Percentiles rank a stretch among this genome's conserved stretches.
Evolutionary conservation across 2,797 vertebrate species (phyloP).

Genomic region (Okamejei kenojei): DNA sequence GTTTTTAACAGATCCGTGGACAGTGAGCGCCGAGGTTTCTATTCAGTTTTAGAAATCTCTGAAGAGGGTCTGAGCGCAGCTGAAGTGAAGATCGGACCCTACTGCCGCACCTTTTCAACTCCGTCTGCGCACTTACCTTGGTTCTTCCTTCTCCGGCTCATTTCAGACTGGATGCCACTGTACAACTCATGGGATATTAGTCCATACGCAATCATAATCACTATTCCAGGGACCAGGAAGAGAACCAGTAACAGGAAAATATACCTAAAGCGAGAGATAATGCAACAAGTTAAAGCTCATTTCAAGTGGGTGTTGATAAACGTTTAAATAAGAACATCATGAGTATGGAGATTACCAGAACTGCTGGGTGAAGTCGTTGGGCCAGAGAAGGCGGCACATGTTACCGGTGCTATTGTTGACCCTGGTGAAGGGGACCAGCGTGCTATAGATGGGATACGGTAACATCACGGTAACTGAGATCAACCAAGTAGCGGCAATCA

Average conservation of each 20-base stretch:
- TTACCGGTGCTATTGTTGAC: constrained; percentile 80
- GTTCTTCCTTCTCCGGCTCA: constrained; percentile 63
- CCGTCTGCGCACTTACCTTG: not conserved
- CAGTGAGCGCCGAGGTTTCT: not conserved
- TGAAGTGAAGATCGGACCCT: too few relatives aligned
- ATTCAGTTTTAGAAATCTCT: not conserved
- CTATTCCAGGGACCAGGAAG: constrained; percentile 85
- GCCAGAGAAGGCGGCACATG: constrained; percentile 87
- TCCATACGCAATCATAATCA: constrained; percentile 89
- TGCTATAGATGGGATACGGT: constrained; percentile 88
- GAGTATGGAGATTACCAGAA: constrained; percentile 73
- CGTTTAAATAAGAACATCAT: not conserved
- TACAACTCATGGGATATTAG: constrained; percentile 91
- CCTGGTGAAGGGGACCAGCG: constrained; percentile 77
- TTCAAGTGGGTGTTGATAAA: not conserved
- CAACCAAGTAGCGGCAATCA: constrained; percentile 86
- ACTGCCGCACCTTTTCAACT: not conserved
- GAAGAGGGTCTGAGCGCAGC: not conserved
- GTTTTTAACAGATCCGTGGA: not conserved
- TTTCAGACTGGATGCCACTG: constrained; percentile 81
- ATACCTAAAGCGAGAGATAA: constrained; percentile 65
- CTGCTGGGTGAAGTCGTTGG: constrained; percentile 74
- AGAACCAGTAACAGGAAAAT: constrained; percentile 81
- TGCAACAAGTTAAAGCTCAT: not conserved
- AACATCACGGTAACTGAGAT: constrained; percentile 84